Percentiles rank a stretch among this genome's conserved stretches.
These are phyloP conservation scores for Pristionchus mayeri DNA, from an alignment of 2,888 invertebrate genomes.

Conservation along the genomic window DNA sequence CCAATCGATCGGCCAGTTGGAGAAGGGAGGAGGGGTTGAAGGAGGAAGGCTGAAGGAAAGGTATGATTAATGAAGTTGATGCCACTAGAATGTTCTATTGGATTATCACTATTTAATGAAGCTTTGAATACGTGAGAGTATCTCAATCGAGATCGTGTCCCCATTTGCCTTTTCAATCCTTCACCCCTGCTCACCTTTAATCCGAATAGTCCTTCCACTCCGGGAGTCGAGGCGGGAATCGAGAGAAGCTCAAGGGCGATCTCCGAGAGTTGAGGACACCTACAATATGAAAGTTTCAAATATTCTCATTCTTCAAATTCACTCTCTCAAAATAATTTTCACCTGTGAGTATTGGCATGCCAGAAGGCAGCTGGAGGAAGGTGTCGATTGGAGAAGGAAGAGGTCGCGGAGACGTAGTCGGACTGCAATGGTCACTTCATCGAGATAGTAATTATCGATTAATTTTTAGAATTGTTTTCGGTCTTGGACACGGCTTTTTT, in stretches of 20 bases:
- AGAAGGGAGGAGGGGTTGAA: constrained; percentile 29
- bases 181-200: not conserved
- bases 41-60: not conserved
- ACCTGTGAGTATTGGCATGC: constrained; percentile 35
- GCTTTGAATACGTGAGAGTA: constrained; percentile 47
- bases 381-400: constrained; percentile 41
- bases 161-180: too few relatives aligned
- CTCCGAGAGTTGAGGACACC: constrained; percentile 61
- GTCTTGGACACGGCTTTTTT: too few relatives aligned
- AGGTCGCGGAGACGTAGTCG: not conserved
- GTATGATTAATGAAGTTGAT: too few relatives aligned
- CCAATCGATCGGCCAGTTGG: constrained; percentile 53
- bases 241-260: constrained; percentile 67
- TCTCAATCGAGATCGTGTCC: not conserved
- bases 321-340: not conserved
- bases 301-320: not conserved
- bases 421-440: too few relatives aligned
- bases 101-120: constrained; percentile 54
- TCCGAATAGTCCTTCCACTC: constrained; percentile 45
- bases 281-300: not conserved
- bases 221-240: constrained; percentile 65
- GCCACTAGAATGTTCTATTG: not conserved
- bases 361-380: constrained; percentile 45
- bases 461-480: too few relatives aligned
- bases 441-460: too few relatives aligned